Evolutionary conservation across 2,113 vertebrate genomes (phyloP), one percentile per base, ranked within the genome.

Genomic region (Vicugna pacos): DNA sequence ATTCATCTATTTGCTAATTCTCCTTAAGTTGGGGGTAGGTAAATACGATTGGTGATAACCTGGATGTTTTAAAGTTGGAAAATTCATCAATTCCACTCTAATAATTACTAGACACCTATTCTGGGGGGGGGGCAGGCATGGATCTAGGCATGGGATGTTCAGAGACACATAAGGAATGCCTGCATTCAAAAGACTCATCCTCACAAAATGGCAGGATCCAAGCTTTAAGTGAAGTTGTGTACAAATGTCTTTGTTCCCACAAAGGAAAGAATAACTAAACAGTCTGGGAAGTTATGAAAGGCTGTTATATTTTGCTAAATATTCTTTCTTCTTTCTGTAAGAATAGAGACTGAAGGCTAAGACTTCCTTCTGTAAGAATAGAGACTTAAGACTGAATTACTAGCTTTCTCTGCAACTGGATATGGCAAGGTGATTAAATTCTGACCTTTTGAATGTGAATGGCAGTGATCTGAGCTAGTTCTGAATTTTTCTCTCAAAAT

Each of bases 11-110:
- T 75, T 88, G 8, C 42, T 92, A 52, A 83, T 35, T 67, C 35
- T 86, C 50, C 13, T 80, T 93, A 70, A 3, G 0, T 48, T 86
- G 30, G 16, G 6, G 48, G 54, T 84, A 96, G 54, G 62, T 75
- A 96, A 93, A 94, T 56, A 46, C 22, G n/a, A 80, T 32, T 52
- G 64, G 26, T 72, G 30, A 69, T 11, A 54, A 60, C 1, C 60
- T 89, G 16, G 54, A 72, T 92, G 20, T 88, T 50, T 90, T 50
- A 77, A 95, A 42, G 17, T 32, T 77, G 38, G 22, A 90, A 93
- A 83, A 86, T 14, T 48, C 32, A 70, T 50, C 16, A 6, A 84
- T 48, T 93, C 30, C n/a, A 83, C 19, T 9, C 19, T 9, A 70
- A 83, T 16, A 58, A 73, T 89, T 89, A 95, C 4, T 87, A 64